A percentile compares a stretch with the other conserved stretches of the same genome.
Conservation (phyloP, 2,888 invertebrate genomes). For the Oligia fasciuncula region DNA sequence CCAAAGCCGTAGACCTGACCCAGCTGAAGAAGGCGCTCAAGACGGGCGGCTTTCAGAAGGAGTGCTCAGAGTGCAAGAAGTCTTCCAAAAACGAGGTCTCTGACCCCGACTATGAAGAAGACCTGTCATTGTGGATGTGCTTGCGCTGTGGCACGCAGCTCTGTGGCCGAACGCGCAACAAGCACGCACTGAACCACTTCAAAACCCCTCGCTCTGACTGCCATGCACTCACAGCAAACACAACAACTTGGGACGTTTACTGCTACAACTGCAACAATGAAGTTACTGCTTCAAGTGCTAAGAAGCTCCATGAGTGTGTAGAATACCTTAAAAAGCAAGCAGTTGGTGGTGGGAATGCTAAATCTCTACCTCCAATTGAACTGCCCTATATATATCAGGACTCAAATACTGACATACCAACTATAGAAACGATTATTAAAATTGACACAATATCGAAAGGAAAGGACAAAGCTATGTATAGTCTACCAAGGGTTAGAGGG, state of each 20-base stretch:
- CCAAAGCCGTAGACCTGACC: slow-evolving; percentile 92
- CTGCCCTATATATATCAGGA: slow-evolving; percentile 73
- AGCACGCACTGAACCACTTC: slow-evolving; percentile 94
- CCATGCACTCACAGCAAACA: slow-evolving; percentile 93
- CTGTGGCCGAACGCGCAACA: slow-evolving; percentile 92
- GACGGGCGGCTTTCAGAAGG: slow-evolving; percentile 86
- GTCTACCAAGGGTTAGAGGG: slow-evolving; percentile 92
- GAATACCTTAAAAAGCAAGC: slow-evolving; percentile 92
- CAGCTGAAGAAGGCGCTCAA: slow-evolving; percentile 91
- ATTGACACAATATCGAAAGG: slow-evolving; percentile 73
- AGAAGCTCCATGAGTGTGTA: slow-evolving; percentile 93
- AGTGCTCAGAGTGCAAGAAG: slow-evolving; percentile 91
- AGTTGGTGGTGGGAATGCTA: slow-evolving; percentile 72
- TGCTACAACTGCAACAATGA: slow-evolving; percentile 95
- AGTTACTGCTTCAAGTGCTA: slow-evolving; percentile 90
- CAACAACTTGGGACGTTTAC: slow-evolving; percentile 93
- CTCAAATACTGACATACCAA: slow-evolving; percentile 75
- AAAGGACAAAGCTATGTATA: slow-evolving; percentile 81
- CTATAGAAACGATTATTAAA: slow-evolving; percentile 74
- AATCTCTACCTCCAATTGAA: slow-evolving; percentile 82
- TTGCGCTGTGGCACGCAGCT: slow-evolving; percentile 94
- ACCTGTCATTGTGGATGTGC: slow-evolving; percentile 93
- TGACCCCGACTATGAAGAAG: slow-evolving; percentile 88
- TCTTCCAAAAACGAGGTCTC: slow-evolving; percentile 80
- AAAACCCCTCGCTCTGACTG: slow-evolving; percentile 93